Conservation (phyloP, 1,140 invertebrate genomes). For the Periplaneta americana region DNA sequence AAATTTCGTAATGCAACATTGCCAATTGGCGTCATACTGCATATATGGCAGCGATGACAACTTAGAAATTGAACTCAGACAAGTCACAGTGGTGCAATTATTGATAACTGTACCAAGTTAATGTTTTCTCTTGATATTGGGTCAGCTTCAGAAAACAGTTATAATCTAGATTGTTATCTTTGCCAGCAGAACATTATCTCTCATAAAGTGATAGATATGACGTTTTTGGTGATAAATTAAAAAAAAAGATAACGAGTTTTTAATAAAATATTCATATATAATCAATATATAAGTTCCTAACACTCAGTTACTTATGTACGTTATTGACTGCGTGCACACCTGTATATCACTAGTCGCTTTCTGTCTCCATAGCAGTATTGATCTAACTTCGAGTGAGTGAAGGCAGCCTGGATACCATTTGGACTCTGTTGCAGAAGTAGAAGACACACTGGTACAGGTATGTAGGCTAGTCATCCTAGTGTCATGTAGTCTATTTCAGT, state of each 20-base stretch:
- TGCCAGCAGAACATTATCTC: no score
- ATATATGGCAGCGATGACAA: no score
- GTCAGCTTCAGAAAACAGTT: background rate
- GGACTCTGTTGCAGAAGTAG: no score
- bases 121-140: background rate
- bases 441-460: no score
- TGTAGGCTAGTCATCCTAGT: no score
- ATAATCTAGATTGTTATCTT: background rate
- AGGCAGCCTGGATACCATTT: background rate
- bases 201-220: no score
- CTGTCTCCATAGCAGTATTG: background rate
- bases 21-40: no score
- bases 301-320: no score
- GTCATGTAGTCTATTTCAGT: no score
- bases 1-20: no score
- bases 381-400: background rate
- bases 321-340: background rate
- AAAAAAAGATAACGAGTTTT: background rate
- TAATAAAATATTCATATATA: background rate
- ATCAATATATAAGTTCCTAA: background rate
- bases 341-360: background rate
- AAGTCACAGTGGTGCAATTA: background rate
- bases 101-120: background rate
- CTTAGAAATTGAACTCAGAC: no score
- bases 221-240: background rate